Evolutionary conservation across 2,113 vertebrate species (phyloP), one percentile per base, ranked within the genome.

Genomic region (Rhinopomastus cyanomelas): DNA sequence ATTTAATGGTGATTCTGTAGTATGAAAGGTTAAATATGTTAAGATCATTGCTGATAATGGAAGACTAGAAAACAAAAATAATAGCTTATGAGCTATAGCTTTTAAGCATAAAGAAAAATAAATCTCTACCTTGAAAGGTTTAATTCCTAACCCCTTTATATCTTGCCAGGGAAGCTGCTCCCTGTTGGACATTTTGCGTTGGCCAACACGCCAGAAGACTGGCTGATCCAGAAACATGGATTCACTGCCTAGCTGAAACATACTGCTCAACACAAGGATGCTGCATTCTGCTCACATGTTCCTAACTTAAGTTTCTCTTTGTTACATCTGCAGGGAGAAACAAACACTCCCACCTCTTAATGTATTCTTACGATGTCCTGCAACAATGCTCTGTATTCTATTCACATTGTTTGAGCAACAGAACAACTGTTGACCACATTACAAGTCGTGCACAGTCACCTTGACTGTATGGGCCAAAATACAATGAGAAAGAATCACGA

Each of bases 51-150:
- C 61, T 93, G 78, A 91, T 92, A 94, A 92, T 82, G 64, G 49
- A 95, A 83, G 74, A 92, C 78, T 83, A 84, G 68, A 93, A 96
- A 95, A 88, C 37, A 92, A 90, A 87, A 82, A 29, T 51, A 81
- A 67, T 53, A 75, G 9, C 53, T 22, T 64, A 48, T 67, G 67
- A 95, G 13, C 62, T 81, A 78, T 1, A 18, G 62, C 52, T 95
- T 94, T 95, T 79, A 90, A 86, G 65, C 48, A 44, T 64, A 81
- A 23, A 48, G 55, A 60, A 93, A 85, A 95, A 91, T 73, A 93
- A 90, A 94, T 76, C 37, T 88, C 62, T 87, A 18, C 52, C 52
- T 91, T 92, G 72, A 95, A 96, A 93, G 42, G 59, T 64, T 90
- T 65, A 85, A 88, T 94, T 53, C 14, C 9, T 74, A 93, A 77